Base-by-base conservation (phyloP, 2,113 vertebrate species). In the Merops nubicus region DNA sequence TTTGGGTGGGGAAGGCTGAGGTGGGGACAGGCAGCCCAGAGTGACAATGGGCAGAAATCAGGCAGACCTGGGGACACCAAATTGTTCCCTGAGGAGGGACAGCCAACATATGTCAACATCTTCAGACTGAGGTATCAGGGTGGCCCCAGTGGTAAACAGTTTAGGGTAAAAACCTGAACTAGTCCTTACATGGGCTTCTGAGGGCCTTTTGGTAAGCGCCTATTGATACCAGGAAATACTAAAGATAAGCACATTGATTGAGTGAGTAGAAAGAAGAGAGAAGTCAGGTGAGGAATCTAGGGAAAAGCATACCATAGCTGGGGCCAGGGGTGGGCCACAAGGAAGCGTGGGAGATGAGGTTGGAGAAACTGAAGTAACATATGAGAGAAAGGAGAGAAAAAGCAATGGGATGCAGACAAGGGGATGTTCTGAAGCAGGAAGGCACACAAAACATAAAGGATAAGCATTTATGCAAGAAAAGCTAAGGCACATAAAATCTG, bases 61-160 rank as follows among this genome's bases (percentile, higher is more conserved):
- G 28, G 47, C 38, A 34, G 51, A 62, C 13, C 50, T 7, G 15
- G 15, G 5, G 47, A 70, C 17, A 51, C 26, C 26, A 31, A 60
- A 60, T 18, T 0, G 0, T 22, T 57, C n/a, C n/a, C 34, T 73
- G 48, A 4, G 10, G 25, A 28, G 28, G 10, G 29, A 53, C 2
- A 10, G 28, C 43, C n/a, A 60, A 33, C 28, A 54, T 5, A 12
- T 11, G 25, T 45, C 54, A 77, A 45, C 26, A n/a, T 11, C 11
- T 60, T 91, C 79, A 88, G 31, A 43, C 9, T n/a, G 36, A 62
- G 17, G 16, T 26, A 48, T 42, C 42, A 36, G 42, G 5, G 16
- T 51, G 53, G 33, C 36, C 28, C 31, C 69, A 22, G 34, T 11
- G 18, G 42, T 50, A 38, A 59, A 89, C 4, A 28, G 6, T 45